A percentile compares a stretch with the other conserved stretches of the same genome.
Evolutionary conservation across 1,140 invertebrate genomes (phyloP).

Genomic region (Pygmarrhopalites habei): DNA sequence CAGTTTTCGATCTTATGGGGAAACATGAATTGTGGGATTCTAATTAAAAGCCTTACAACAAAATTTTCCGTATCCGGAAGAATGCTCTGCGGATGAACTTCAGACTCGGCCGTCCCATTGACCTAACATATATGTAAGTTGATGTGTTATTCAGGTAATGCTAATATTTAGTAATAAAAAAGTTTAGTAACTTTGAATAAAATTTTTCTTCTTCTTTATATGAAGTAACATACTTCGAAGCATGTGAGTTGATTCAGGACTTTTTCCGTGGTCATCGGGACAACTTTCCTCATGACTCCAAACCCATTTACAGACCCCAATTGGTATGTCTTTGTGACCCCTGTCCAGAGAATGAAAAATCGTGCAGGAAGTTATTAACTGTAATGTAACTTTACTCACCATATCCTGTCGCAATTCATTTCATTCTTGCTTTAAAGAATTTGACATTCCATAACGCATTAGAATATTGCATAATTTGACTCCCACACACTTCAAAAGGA

Average conservation of each 20-base stretch:
- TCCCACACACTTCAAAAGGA: no score
- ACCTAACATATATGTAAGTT: no score
- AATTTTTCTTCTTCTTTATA: no score
- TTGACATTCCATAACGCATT: no score
- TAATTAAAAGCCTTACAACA: slow-evolving; percentile 52
- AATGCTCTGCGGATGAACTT: slow-evolving; percentile 64
- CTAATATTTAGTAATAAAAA: no score
- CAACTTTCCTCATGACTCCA: slow-evolving; percentile 75
- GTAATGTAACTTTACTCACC: not conserved
- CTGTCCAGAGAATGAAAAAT: no score
- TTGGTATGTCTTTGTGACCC: slow-evolving; percentile 83
- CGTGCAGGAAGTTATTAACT: not conserved
- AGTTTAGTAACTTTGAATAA: no score
- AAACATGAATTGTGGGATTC: no score
- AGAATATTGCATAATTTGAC: no score
- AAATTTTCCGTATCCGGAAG: slow-evolving; percentile 75
- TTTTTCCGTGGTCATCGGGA: slow-evolving; percentile 71
- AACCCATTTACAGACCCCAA: slow-evolving; percentile 54
- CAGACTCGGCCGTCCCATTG: slow-evolving; percentile 60
- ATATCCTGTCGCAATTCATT: not conserved
- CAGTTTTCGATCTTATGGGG: no score
- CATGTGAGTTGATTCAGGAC: slow-evolving; percentile 66
- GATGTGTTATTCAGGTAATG: no score
- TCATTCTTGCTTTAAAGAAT: not conserved
- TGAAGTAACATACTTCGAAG: no score